Base-by-base conservation (phyloP, 2,113 vertebrate species). In the Dunckerocampus dactyliophorus region DNA sequence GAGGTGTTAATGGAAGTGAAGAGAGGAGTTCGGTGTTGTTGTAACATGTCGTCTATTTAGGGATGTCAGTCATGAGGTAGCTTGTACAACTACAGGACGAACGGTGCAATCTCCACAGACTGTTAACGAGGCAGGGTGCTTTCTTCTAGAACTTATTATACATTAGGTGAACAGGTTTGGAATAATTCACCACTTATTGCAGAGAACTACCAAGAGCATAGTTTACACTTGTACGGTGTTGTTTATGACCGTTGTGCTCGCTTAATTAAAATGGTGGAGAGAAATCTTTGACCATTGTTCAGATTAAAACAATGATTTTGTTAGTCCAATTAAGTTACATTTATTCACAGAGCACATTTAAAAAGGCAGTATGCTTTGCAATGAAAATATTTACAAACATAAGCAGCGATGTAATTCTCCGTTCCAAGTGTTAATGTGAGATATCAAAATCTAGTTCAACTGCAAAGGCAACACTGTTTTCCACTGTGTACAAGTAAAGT, bases 1-100 rank as follows among this genome's bases (percentile, higher is more conserved):
- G 51, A 75, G 62, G 82, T 71, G 80, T 60, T 80, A 86, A 83
- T 83, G 67, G 76, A 77, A 49, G 70, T 66, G 66, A 67, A 53
- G 57, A 79, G 46, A 62, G 56, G 60, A 69, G 71, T 54, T 31
- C 72, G 74, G 79, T 75, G 82, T 72, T 76, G 73, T 72, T 74
- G 67, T 58, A 55, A 72, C 65, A 21, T 16, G 56, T 57, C 17
- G 34, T 61, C 61, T 72, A 46, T 34, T 62, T 50, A 12, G 19
- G 57, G 55, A 65, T 59, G 67, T 73, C 59, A 63, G 59, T 72
- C 47, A 19, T 75, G 24, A 57, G 66, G 67, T 45, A 63, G 71
- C 70, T 65, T 67, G 54, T 67, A 54, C 24, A 53, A 16, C 51
- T 39, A 12, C 31, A 37, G 52, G 1, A 19, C 4, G 16, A 13